Conservation (phyloP, 2,888 invertebrate species). For the Brenthis daphne region DNA sequence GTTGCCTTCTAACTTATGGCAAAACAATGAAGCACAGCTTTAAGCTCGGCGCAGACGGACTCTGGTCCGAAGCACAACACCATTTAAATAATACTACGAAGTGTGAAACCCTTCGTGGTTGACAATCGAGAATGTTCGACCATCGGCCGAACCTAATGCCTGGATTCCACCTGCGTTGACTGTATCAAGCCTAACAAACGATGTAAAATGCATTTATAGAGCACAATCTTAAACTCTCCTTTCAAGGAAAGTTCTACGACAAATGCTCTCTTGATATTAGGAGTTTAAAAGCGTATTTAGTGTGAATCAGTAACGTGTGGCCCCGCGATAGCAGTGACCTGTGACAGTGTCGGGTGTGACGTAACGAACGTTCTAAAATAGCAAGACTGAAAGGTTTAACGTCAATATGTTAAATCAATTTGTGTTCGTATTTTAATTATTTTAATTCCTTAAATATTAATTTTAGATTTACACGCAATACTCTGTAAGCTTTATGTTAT, state of each 20-base stretch:
- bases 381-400: slow-evolving; percentile 33
- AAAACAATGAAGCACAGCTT: slow-evolving; percentile 70
- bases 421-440: slow-evolving; percentile 27
- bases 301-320: background rate
- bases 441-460: slow-evolving; percentile 11
- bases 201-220: slow-evolving; percentile 15
- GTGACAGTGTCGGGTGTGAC: slow-evolving; percentile 31
- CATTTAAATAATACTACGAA: slow-evolving; percentile 60
- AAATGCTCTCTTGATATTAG: slow-evolving; percentile 15
- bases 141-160: slow-evolving; percentile 8
- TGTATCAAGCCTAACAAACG: too few species aligned
- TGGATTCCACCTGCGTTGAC: background rate
- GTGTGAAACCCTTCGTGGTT: slow-evolving; percentile 51
- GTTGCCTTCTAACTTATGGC: slow-evolving; percentile 78
- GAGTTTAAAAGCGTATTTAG: slow-evolving; percentile 6
- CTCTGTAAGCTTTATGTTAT: slow-evolving; percentile 6
- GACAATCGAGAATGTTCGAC: slow-evolving; percentile 9
- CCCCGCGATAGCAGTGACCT: slow-evolving; percentile 13
- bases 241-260: slow-evolving; percentile 6
- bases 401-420: slow-evolving; percentile 23
- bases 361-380: slow-evolving; percentile 27
- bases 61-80: slow-evolving; percentile 50
- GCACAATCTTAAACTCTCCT: slow-evolving; percentile 12
- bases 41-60: slow-evolving; percentile 58
- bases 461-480: slow-evolving; percentile 1